Evolutionary conservation across 1,140 invertebrate genomes (phyloP), one percentile per base, ranked within the genome.

Genomic region (Lysiphlebus fabarum): DNA sequence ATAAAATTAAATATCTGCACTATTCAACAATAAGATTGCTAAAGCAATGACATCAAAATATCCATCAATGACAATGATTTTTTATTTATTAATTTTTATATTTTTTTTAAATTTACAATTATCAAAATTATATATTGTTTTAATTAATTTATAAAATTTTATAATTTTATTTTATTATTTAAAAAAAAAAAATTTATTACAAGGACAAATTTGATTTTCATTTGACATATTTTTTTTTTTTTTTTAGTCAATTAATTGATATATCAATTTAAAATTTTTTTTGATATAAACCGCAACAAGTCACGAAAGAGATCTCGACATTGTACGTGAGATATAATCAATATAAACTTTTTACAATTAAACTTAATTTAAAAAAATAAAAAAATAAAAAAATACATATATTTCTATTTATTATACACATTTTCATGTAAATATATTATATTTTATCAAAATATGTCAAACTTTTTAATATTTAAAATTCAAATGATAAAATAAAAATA

Each of bases 1-100:
- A 78, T 78, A 77, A 78, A 26, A 77, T 75, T 77, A 72, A 73
- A 70, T 78, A 74, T 79, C n/a, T 78, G 77, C 75, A 73, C 73
- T 72, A 74, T 75, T 78, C 48, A 26, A 26, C 17, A 26, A 26
- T 26, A 26, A 26, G 17, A 26, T 4, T 26, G 17, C 17, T 26
- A 26, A 26, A 26, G 17, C 17, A 26, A 26, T 26, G 17, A 26
- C 17, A 26, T 26, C 17, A 36, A 49, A 36, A 34, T 34, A 49
- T 49, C 1, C 14, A 45, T 45, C 44, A 10, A 45, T 45, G 44
- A 47, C 44, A 26, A 26, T 14, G 12, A 6, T 6, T 34, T 7
- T 6, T 49, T 11, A 49, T 37, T 34, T 26, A 3, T 7, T 11
- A 34, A 49, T 5, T 36, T 11, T 26, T 8, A 0, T 14, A 47